These are phyloP conservation scores for Lepidocyrtoides sp. DNA, from an alignment of 2,888 invertebrate species.

Conservation along the genomic window DNA sequence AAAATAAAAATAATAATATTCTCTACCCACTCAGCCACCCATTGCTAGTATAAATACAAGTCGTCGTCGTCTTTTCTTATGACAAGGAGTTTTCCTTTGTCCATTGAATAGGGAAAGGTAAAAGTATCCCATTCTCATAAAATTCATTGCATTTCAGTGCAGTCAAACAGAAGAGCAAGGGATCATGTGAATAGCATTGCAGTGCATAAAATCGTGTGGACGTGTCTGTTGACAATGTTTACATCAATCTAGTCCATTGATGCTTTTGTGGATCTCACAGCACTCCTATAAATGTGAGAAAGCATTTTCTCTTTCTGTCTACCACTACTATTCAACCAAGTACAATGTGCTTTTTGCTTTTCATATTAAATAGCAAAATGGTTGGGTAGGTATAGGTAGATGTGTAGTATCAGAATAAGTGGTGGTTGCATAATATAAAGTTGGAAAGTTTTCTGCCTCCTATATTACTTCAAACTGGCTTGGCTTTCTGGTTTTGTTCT, in stretches of 20 bases:
- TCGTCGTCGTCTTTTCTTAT: background rate
- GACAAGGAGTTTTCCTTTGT: conserved; percentile 14
- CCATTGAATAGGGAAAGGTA: conserved; percentile 1
- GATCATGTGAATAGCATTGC: background rate
- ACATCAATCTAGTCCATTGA: conserved; percentile 11
- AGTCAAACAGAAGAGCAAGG: background rate
- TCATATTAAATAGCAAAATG: background rate
- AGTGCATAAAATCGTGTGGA: conserved; percentile 37
- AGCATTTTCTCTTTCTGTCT: background rate
- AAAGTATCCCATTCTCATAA: conserved; percentile 49
- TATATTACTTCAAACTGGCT: background rate
- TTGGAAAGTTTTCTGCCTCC: background rate
- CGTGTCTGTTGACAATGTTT: conserved; percentile 45
- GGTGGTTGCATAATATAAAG: background rate
- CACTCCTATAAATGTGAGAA: background rate
- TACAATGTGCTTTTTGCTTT: background rate
- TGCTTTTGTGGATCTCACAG: background rate
- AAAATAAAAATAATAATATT: too few species aligned
- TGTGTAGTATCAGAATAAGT: background rate
- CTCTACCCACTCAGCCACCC: background rate
- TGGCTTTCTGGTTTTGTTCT: conserved; percentile 39
- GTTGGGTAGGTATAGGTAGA: background rate
- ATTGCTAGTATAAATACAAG: conserved; percentile 23
- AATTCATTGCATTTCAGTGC: conserved; percentile 64
- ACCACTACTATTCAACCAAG: background rate